Evolutionary conservation across 2,888 invertebrate genomes (phyloP).

Genomic region (Sarcophaga rosellei): DNA sequence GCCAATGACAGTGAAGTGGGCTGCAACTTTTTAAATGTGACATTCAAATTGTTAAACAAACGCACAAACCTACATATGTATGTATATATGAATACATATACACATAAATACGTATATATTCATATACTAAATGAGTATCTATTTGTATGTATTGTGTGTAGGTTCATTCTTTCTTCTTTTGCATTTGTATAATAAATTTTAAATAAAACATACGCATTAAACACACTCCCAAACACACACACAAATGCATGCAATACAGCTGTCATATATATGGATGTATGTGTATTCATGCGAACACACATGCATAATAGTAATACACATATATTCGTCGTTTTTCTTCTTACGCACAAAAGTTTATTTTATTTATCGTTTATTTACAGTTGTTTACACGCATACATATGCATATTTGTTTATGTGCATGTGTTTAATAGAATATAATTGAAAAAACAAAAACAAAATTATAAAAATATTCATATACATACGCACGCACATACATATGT

Average conservation of each 20-base stretch:
- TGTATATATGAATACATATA: conserved; percentile 26
- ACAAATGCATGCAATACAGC: not conserved
- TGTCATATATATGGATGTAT: not conserved
- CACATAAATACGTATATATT: not conserved
- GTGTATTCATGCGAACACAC: conserved; percentile 2
- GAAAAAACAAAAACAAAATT: not conserved
- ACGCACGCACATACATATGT: not conserved
- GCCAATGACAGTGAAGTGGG: conserved; percentile 71
- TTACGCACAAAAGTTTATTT: not conserved
- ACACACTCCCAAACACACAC: conserved; percentile 13
- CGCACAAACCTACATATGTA: conserved; percentile 3
- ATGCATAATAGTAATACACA: not conserved
- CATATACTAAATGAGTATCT: not conserved
- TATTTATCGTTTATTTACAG: not conserved
- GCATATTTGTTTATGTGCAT: not conserved
- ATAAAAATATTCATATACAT: not conserved
- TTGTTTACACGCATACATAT: not conserved
- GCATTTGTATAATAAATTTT: conserved; percentile 29
- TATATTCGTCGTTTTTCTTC: not conserved
- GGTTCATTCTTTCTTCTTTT: conserved; percentile 32
- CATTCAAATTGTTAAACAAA: conserved; percentile 49
- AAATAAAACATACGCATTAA: conserved; percentile 46
- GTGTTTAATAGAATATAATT: not conserved
- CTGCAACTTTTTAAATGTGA: conserved; percentile 66
- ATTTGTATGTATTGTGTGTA: not conserved